Conservation (phyloP, 1,140 invertebrate species). For the Aricia agestis region DNA sequence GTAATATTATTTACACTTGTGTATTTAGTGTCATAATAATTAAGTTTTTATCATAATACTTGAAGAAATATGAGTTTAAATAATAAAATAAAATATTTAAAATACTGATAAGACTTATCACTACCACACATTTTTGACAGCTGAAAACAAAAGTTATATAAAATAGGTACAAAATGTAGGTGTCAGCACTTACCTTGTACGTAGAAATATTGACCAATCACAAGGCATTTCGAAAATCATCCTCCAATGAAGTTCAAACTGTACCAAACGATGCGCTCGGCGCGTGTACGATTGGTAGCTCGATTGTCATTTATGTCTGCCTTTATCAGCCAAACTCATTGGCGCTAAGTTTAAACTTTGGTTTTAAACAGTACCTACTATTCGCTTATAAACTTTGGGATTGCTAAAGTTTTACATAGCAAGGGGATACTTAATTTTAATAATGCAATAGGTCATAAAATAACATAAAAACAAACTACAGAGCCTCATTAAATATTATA, state of each 20-base stretch:
- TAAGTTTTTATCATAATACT: background rate
- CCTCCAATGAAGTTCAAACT: background rate
- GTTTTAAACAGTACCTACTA: too few relatives aligned
- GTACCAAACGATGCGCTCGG: background rate
- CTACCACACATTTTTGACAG: background rate
- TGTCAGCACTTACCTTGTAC: background rate
- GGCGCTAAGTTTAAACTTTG: too few relatives aligned
- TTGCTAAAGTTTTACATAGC: too few relatives aligned
- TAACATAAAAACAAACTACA: background rate
- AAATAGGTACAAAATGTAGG: background rate
- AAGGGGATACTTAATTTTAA: too few relatives aligned
- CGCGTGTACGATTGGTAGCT: too few relatives aligned
- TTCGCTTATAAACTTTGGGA: too few relatives aligned
- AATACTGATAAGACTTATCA: background rate
- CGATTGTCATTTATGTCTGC: background rate
- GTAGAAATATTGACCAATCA: background rate
- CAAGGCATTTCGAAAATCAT: background rate
- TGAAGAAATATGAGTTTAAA: background rate
- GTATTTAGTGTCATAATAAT: background rate
- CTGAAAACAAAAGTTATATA: too few relatives aligned
- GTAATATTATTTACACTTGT: background rate
- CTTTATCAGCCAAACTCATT: background rate
- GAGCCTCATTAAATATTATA: conserved; percentile 36
- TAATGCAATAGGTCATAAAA: background rate
- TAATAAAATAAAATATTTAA: background rate